phyloP scores from a whole-genome alignment of 2,797 vertebrate genomes.

The Gobio occitaniae region DNA sequence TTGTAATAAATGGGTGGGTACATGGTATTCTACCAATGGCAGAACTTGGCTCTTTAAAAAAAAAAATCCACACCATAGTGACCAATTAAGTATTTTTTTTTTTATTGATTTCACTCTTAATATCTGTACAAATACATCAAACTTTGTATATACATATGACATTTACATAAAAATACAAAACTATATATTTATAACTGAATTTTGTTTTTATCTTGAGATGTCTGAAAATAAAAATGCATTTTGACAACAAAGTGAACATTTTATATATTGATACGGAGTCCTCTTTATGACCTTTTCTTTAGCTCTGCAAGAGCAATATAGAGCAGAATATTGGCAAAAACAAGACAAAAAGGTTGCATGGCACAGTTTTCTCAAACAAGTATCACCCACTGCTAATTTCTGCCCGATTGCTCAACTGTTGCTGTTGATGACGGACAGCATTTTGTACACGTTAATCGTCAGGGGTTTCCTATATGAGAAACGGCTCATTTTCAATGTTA shows the following conservation, averaged over 20 bases:
- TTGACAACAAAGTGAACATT: conserved; percentile 74
- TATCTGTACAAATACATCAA: conserved; percentile 99
- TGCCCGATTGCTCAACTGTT: conserved; percentile 62
- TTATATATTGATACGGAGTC: conserved; percentile 75
- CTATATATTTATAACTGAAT: conserved; percentile 99
- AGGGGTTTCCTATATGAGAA: conserved; percentile 61
- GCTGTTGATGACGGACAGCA: conserved; percentile 64
- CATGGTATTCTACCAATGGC: background rate
- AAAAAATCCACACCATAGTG: conserved; percentile 1
- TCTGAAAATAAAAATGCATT: conserved; percentile 95
- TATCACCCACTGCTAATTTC: conserved; percentile 71
- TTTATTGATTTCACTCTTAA: conserved; percentile 95
- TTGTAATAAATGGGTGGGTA: background rate
- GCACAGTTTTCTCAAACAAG: conserved; percentile 80
- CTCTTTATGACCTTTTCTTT: conserved; percentile 67
- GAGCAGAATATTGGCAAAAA: conserved; percentile 76
- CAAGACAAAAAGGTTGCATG: conserved; percentile 74
- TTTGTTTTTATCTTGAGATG: conserved; percentile 98
- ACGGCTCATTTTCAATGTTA: conserved; percentile 68
- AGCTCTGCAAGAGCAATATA: conserved; percentile 76
- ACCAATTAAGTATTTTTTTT: conserved; percentile 60
- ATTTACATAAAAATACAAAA: conserved; percentile 99
- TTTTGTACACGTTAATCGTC: conserved; percentile 53
- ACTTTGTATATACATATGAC: conserved; percentile 99
- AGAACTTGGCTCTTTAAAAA: background rate